These are phyloP conservation scores for Vombatus ursinus DNA, from an alignment of 2,113 vertebrate species.

Conservation along the genomic window DNA sequence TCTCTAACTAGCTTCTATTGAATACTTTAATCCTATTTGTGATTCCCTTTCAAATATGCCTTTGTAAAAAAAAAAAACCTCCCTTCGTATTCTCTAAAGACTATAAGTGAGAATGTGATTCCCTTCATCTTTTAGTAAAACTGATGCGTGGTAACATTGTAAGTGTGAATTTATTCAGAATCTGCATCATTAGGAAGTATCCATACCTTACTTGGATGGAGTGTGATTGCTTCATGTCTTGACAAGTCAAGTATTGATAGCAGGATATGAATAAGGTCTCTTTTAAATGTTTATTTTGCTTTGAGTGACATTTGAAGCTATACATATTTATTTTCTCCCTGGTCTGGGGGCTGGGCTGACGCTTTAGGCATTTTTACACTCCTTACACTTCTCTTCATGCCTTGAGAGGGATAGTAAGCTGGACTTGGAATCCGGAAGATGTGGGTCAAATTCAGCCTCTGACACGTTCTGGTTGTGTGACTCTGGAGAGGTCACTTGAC, in stretches of 20 bases:
- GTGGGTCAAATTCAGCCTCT: background rate
- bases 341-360: background rate
- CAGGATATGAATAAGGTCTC: background rate
- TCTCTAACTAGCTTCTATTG: background rate
- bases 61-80: background rate
- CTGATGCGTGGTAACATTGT: background rate
- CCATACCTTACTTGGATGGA: accelerated
- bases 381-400: background rate
- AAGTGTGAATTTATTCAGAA: background rate
- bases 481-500: background rate
- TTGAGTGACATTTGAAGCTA: background rate
- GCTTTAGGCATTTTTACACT: background rate
- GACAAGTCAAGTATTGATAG: background rate
- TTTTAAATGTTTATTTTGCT: background rate
- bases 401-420: background rate
- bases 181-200: background rate
- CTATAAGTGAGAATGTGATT: background rate
- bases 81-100: too few relatives aligned
- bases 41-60: too few relatives aligned
- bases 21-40: background rate
- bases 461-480: background rate
- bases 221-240: background rate
- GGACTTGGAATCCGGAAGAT: background rate
- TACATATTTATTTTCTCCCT: background rate
- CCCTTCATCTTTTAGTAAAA: accelerated